Evolutionary conservation across 1,140 invertebrate genomes (phyloP).

Genomic region (Aphelenchoides fujianensis): DNA sequence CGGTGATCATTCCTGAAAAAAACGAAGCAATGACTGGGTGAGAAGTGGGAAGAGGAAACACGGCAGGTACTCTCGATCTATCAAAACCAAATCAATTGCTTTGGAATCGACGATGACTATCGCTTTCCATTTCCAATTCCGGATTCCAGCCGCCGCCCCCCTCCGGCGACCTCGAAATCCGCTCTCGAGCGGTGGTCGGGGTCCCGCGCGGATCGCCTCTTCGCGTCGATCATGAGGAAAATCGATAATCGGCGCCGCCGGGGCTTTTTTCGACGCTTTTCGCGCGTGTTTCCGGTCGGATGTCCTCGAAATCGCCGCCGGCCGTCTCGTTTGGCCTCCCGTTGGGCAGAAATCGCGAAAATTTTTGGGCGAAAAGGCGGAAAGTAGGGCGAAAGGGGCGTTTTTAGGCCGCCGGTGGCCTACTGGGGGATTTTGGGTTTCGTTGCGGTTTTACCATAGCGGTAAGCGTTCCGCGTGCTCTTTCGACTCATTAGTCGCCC

Average conservation of each 20-base stretch:
- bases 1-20: too few relatives aligned
- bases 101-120: too few relatives aligned
- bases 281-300: neutral
- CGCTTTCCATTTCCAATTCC: too few relatives aligned
- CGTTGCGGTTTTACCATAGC: slow-evolving; percentile 10
- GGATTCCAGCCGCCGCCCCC: too few relatives aligned
- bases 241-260: neutral
- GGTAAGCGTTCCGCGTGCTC: neutral
- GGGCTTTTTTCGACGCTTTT: neutral
- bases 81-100: too few relatives aligned
- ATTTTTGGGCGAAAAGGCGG: neutral
- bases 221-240: neutral
- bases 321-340: neutral
- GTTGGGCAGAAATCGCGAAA: neutral
- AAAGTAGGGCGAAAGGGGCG: too few relatives aligned
- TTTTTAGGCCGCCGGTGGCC: neutral
- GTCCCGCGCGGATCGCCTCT: neutral
- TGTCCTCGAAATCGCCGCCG: neutral
- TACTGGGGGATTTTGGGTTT: slow-evolving; percentile 7
- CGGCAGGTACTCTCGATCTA: too few relatives aligned
- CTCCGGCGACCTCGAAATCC: too few relatives aligned
- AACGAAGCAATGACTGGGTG: too few relatives aligned
- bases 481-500: neutral
- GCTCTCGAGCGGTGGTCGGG: too few relatives aligned
- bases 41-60: too few relatives aligned